phyloP scores from a whole-genome alignment of 2,113 vertebrate genomes.

The Phyllostomus discolor region DNA sequence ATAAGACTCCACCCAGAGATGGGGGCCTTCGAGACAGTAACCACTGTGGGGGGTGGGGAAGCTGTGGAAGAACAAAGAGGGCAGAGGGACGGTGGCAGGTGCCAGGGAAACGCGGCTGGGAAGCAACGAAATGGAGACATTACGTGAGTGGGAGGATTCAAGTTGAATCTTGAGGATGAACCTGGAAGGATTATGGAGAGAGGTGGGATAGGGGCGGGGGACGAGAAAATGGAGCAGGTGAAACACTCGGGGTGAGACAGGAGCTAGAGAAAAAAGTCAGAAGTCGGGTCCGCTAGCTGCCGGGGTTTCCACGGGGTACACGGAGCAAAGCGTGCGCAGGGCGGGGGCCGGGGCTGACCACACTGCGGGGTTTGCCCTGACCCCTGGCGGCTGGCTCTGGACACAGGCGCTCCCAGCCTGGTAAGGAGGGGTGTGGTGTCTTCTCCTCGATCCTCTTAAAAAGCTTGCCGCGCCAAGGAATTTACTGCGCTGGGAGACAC shows the following conservation, averaged over 20 bases:
- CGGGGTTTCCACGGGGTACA: neutral
- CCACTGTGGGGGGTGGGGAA: no score
- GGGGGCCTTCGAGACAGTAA: neutral
- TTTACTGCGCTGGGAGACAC: slow-evolving; percentile 14
- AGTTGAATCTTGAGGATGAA: neutral
- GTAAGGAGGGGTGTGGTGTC: slow-evolving; percentile 89
- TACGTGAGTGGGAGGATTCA: neutral
- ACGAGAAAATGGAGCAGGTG: neutral
- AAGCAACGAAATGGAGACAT: neutral
- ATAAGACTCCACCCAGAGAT: neutral
- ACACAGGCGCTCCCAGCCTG: slow-evolving; percentile 57
- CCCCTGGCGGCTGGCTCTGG: slow-evolving; percentile 87
- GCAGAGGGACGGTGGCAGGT: neutral
- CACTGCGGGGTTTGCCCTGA: slow-evolving; percentile 68
- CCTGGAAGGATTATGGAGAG: neutral
- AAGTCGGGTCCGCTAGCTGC: neutral
- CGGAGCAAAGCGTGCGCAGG: neutral
- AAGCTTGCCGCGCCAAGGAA: slow-evolving; percentile 49
- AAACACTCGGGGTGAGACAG: neutral
- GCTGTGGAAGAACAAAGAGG: neutral
- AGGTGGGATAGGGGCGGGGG: no score
- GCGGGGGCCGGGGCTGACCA: neutral
- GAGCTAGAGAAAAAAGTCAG: neutral
- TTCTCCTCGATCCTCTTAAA: slow-evolving; percentile 74
- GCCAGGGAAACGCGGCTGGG: neutral